Conservation (phyloP, 2,113 vertebrate species). For the Neogale vison region DNA sequence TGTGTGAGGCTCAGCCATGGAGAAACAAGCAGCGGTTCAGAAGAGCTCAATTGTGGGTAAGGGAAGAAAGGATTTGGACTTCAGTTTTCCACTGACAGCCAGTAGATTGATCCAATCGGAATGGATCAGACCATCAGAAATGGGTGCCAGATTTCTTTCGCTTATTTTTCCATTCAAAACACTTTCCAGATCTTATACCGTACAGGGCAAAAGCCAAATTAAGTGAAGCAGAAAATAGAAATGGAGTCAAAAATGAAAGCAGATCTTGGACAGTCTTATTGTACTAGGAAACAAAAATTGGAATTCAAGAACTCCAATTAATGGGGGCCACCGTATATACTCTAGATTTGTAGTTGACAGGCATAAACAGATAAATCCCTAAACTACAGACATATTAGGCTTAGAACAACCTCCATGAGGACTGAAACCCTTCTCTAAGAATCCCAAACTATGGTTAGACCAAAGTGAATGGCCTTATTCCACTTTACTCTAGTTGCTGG, state of each 20-base stretch:
- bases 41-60: neutral
- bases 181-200: neutral
- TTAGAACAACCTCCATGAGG: neutral
- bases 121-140: neutral
- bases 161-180: neutral
- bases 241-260: neutral
- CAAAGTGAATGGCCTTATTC: neutral
- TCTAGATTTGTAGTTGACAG: neutral
- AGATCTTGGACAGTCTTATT: neutral
- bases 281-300: neutral
- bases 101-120: neutral
- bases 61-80: neutral
- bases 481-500: neutral
- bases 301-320: neutral
- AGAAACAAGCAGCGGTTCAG: neutral
- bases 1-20: neutral
- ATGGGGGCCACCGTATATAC: neutral
- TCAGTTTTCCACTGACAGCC: neutral
- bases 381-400: neutral
- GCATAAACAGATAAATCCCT: neutral
- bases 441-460: neutral
- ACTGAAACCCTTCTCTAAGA: neutral
- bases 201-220: neutral
- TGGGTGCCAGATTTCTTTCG: neutral
- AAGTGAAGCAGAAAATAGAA: neutral